Evolutionary conservation across 2,113 vertebrate genomes (phyloP).

Genomic region (Phyllostomus discolor): DNA sequence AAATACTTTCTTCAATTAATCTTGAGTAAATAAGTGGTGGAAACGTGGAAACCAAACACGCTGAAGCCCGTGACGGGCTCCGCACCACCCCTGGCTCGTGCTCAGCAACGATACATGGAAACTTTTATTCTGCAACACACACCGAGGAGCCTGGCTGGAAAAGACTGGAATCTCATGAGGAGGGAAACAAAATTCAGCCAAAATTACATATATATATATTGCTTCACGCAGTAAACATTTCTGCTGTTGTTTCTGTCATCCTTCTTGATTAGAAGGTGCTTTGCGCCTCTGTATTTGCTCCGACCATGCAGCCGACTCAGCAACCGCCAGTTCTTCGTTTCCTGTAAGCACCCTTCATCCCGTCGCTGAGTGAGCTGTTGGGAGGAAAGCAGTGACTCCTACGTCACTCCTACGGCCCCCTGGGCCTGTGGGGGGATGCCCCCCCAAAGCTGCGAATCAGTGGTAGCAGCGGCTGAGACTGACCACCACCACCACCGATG

Average conservation of each 20-base stretch:
- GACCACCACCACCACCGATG: background rate
- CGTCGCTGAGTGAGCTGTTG: background rate
- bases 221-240: background rate
- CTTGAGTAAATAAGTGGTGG: background rate
- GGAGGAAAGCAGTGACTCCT: background rate
- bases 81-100: background rate
- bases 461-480: background rate
- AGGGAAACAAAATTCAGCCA: conserved; percentile 5
- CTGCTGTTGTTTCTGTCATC: background rate
- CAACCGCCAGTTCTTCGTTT: background rate
- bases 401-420: background rate
- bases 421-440: background rate
- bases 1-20: background rate
- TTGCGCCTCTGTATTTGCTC: background rate
- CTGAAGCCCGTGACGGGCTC: background rate
- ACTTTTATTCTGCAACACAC: background rate
- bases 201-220: background rate
- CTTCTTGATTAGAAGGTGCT: conserved; percentile 8
- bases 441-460: background rate
- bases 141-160: background rate
- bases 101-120: background rate
- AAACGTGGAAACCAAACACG: background rate
- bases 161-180: background rate
- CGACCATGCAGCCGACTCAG: background rate
- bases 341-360: background rate